Percentiles rank a stretch among this genome's conserved stretches.
Conservation (phyloP, 2,888 invertebrate species). For the Cheilosia urbana region DNA sequence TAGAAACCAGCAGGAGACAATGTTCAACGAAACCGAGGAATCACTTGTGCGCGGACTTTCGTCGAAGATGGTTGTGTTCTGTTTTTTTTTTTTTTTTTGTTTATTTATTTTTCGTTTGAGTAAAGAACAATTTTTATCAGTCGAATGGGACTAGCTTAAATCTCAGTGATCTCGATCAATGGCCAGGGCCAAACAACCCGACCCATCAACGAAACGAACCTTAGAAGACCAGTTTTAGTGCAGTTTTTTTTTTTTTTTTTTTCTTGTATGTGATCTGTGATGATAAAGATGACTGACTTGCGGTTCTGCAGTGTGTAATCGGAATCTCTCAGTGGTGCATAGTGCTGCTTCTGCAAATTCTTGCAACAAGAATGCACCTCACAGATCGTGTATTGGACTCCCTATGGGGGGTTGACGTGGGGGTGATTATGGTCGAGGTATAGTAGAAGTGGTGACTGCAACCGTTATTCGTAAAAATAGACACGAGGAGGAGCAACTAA, state of each 20-base stretch:
- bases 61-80: slow-evolving; percentile 79
- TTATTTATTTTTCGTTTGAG: slow-evolving; percentile 11
- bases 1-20: slow-evolving; percentile 72
- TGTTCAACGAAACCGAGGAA: slow-evolving; percentile 77
- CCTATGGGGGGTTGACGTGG: background rate
- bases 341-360: slow-evolving; percentile 60
- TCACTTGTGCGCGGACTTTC: slow-evolving; percentile 82
- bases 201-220: slow-evolving; percentile 12
- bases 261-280: slow-evolving; percentile 41
- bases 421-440: slow-evolving; percentile 35
- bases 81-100: slow-evolving; percentile 1
- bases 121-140: slow-evolving; percentile 34
- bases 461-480: slow-evolving; percentile 70
- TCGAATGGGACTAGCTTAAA: slow-evolving; percentile 27
- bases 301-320: slow-evolving; percentile 63
- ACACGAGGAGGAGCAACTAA: slow-evolving; percentile 21
- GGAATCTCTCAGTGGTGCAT: slow-evolving; percentile 46
- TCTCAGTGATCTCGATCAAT: slow-evolving; percentile 49
- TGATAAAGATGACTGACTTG: slow-evolving; percentile 68
- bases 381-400: background rate
- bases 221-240: slow-evolving; percentile 52
- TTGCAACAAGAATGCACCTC: slow-evolving; percentile 45
- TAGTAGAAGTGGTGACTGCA: slow-evolving; percentile 32
- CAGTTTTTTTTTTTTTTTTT: background rate
- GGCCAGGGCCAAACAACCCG: slow-evolving; percentile 14